Evolutionary conservation across 2,797 vertebrate species (phyloP).

Genomic region (Thalassophryne amazonica): DNA sequence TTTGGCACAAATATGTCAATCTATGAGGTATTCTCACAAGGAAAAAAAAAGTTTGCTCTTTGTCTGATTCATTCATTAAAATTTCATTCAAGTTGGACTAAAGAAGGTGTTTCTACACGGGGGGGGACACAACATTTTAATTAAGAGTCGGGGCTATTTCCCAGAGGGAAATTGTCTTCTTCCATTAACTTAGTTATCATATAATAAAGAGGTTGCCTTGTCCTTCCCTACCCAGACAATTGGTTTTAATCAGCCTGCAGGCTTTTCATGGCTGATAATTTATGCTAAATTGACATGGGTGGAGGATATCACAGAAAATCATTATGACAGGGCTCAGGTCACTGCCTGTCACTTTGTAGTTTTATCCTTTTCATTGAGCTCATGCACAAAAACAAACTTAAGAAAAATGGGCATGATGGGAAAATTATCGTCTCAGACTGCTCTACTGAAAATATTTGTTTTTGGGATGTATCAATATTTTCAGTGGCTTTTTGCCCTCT

Average conservation of each 20-base stretch:
- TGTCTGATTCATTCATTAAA: slow-evolving; percentile 21
- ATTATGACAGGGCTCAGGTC: slow-evolving; percentile 74
- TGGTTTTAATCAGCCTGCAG: slow-evolving; percentile 84
- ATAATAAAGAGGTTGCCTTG: slow-evolving; percentile 81
- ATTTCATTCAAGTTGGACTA: slow-evolving; percentile 45
- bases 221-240: slow-evolving; percentile 82
- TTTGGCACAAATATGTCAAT: slow-evolving; percentile 15
- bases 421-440: background rate
- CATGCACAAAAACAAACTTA: slow-evolving; percentile 39
- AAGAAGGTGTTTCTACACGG: slow-evolving; percentile 39
- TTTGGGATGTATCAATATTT: no score
- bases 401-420: slow-evolving; percentile 19
- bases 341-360: slow-evolving; percentile 65
- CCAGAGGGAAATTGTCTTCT: slow-evolving; percentile 75
- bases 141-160: slow-evolving; percentile 76
- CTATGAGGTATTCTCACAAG: slow-evolving; percentile 4
- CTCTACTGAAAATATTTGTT: background rate
- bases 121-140: slow-evolving; percentile 73
- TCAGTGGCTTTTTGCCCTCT: no score
- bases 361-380: slow-evolving; percentile 43
- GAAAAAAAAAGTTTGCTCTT: slow-evolving; percentile 28
- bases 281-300: slow-evolving; percentile 82
- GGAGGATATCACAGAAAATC: slow-evolving; percentile 79
- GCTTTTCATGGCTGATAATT: slow-evolving; percentile 80
- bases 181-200: slow-evolving; percentile 82